A percentile compares a stretch with the other conserved stretches of the same genome.
These are phyloP conservation scores for Drosophila putrida DNA, from an alignment of 2,888 invertebrate species.

Conservation along the genomic window DNA sequence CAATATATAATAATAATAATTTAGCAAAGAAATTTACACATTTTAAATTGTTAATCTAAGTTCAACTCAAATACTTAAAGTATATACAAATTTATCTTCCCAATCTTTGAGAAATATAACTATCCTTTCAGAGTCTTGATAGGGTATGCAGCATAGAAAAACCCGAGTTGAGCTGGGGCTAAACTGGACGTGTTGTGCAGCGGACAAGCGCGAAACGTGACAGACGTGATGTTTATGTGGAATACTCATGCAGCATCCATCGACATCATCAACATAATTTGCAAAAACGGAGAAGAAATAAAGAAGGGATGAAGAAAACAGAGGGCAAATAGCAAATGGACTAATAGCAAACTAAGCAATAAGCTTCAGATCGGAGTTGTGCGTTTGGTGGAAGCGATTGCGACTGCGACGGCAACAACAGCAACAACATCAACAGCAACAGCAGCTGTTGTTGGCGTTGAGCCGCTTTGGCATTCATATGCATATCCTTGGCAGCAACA, in stretches of 20 bases:
- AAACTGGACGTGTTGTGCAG: conserved; percentile 32
- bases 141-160: not conserved
- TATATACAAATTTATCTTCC: not conserved
- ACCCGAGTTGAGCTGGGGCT: not conserved
- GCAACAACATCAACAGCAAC: conserved; percentile 13
- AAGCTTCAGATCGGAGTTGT: conserved; percentile 25
- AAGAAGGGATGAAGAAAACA: not conserved
- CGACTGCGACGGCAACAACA: conserved; percentile 1
- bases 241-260: conserved; percentile 33
- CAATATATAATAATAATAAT: too few relatives aligned
- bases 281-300: conserved; percentile 2
- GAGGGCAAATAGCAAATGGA: conserved; percentile 40
- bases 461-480: conserved; percentile 50
- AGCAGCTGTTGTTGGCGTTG: conserved; percentile 13
- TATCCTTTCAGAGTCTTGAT: not conserved
- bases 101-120: not conserved
- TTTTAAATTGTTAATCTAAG: too few relatives aligned
- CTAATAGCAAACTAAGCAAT: conserved; percentile 69
- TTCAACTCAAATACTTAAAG: not conserved
- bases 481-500: conserved; percentile 53
- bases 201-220: conserved; percentile 65
- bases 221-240: conserved; percentile 73
- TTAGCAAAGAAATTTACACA: too few relatives aligned
- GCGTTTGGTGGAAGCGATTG: conserved; percentile 10
- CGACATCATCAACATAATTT: conserved; percentile 42